Percentiles rank a stretch among this genome's conserved stretches.
Evolutionary conservation across 2,113 vertebrate genomes (phyloP).

Genomic region (Hoplias malabaricus): DNA sequence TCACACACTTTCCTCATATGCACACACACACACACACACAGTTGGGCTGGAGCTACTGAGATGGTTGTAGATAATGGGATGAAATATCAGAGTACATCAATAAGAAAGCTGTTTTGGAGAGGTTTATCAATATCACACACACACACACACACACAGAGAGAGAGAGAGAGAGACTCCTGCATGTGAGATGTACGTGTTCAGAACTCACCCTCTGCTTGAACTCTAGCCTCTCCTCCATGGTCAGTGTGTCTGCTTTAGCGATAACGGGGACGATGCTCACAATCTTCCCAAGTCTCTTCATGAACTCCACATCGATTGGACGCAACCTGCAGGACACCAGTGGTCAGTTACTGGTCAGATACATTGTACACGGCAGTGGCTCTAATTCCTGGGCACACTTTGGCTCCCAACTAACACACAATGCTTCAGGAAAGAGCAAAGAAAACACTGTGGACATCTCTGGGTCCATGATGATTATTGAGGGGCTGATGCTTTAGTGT

Average conservation of each 20-base stretch:
- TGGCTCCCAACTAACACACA: too few relatives aligned
- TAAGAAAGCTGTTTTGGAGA: constrained; percentile 38
- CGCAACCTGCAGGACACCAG: constrained; percentile 75
- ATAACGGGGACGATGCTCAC: constrained; percentile 88
- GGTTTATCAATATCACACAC: constrained; percentile 30
- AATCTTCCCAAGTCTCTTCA: constrained; percentile 83
- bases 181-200: too few relatives aligned
- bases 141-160: constrained; percentile 8
- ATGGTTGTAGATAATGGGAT: constrained; percentile 30
- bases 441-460: too few relatives aligned
- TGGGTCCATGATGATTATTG: too few relatives aligned
- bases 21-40: constrained; percentile 7
- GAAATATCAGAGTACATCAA: constrained; percentile 42
- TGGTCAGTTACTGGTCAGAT: background rate
- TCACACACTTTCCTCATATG: background rate
- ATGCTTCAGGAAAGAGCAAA: too few relatives aligned
- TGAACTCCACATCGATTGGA: constrained; percentile 86
- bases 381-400: background rate
- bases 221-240: constrained; percentile 84
- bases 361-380: background rate
- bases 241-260: constrained; percentile 86
- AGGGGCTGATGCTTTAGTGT: too few relatives aligned
- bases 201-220: constrained; percentile 86
- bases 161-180: too few relatives aligned
- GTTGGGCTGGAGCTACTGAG: constrained; percentile 31